Evolutionary conservation across 2,888 invertebrate genomes (phyloP).

Genomic region (Lamproptera curius): DNA sequence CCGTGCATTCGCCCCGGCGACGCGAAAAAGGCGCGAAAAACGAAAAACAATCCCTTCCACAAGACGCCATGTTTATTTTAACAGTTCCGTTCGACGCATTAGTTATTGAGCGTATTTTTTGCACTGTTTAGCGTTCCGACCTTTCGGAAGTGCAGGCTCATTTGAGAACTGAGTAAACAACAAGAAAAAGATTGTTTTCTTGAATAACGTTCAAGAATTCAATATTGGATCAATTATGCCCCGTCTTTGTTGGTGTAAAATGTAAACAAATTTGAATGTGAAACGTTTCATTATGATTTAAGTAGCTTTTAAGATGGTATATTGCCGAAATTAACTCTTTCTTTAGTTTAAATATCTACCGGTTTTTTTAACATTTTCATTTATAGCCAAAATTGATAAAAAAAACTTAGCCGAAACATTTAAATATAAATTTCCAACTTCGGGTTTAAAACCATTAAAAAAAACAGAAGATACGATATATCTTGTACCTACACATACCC

Average conservation of each 20-base stretch:
- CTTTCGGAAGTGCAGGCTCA: conserved; percentile 22
- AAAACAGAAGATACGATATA: too few species aligned
- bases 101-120: conserved; percentile 21
- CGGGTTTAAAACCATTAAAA: too few species aligned
- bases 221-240: not conserved
- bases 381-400: too few species aligned
- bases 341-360: too few species aligned
- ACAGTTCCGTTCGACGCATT: conserved; percentile 13
- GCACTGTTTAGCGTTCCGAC: conserved; percentile 16
- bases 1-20: conserved; percentile 17
- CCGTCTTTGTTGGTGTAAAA: not conserved
- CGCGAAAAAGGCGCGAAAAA: conserved; percentile 13
- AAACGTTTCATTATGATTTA: too few species aligned
- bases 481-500: too few species aligned
- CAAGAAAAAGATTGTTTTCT: conserved; percentile 17
- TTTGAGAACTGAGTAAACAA: conserved; percentile 22
- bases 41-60: not conserved
- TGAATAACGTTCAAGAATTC: not conserved
- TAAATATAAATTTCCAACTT: too few species aligned
- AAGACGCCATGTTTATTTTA: conserved; percentile 10
- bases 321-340: too few species aligned
- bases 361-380: too few species aligned
- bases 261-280: not conserved
- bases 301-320: too few species aligned
- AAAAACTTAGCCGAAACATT: too few species aligned